phyloP scores from a whole-genome alignment of 2,113 vertebrate genomes.

The Chamaetylas fuelleborni region DNA sequence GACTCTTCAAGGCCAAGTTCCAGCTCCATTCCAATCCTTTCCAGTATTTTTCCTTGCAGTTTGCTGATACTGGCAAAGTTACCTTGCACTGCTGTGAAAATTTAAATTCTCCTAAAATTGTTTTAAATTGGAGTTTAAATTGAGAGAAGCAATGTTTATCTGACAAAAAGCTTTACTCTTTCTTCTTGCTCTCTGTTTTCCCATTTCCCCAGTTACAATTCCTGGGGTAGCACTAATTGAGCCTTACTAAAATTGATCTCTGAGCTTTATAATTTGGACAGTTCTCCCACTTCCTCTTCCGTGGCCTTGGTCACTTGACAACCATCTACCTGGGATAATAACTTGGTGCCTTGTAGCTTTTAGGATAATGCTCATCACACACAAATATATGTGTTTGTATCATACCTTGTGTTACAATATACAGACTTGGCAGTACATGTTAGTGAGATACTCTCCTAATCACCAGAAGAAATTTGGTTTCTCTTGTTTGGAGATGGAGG shows the following conservation, averaged over 20 bases:
- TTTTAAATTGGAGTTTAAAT: neutral
- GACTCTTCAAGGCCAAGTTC: neutral
- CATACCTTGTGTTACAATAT: neutral
- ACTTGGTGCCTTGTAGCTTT: neutral
- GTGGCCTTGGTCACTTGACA: neutral
- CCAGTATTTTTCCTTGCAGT: neutral
- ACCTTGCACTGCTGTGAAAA: neutral
- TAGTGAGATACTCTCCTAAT: neutral
- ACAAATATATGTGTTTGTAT: neutral
- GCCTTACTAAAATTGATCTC: neutral
- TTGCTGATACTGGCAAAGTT: neutral
- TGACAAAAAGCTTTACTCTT: neutral
- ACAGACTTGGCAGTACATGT: neutral
- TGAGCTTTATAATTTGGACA: conserved; percentile 29
- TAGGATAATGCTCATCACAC: neutral
- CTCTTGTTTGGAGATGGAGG: neutral
- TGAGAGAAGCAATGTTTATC: neutral
- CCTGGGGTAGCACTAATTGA: conserved; percentile 10
- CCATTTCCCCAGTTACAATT: neutral
- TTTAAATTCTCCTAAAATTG: neutral
- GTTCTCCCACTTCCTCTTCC: conserved; percentile 36
- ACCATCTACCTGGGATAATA: neutral
- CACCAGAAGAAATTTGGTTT: neutral
- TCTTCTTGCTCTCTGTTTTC: neutral
- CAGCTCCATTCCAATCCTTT: neutral